These are phyloP conservation scores for Lepidotrigona ventralis DNA, from an alignment of 1,140 invertebrate species.

Conservation along the genomic window DNA sequence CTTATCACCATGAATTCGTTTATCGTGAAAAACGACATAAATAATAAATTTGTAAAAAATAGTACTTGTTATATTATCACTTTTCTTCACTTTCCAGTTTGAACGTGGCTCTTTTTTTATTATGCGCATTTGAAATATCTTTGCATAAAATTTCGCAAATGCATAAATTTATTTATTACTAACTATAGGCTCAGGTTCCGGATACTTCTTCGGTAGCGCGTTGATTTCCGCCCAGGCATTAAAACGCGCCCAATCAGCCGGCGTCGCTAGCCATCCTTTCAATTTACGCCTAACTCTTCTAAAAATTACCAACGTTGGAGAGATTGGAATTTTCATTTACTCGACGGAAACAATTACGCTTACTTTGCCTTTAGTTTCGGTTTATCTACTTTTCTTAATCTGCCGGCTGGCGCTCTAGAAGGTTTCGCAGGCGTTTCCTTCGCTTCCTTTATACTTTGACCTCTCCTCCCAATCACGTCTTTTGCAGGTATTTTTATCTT, in stretches of 20 bases:
- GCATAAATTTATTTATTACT: constrained; percentile 25
- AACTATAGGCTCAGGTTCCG: constrained; percentile 56
- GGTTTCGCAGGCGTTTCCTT: not conserved
- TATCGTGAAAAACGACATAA: no score
- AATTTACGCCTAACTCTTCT: constrained; percentile 9
- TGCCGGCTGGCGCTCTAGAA: not conserved
- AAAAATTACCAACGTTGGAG: not conserved
- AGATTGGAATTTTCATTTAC: not conserved
- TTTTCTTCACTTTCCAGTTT: no score
- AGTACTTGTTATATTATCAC: no score
- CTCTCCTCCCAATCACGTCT: not conserved
- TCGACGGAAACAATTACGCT: not conserved
- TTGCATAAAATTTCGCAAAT: not conserved
- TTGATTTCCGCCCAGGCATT: constrained; percentile 63
- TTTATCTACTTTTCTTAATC: not conserved
- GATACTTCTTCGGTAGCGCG: constrained; percentile 57
- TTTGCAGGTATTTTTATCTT: not conserved
- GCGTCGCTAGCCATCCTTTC: constrained; percentile 63
- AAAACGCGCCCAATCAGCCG: constrained; percentile 66
- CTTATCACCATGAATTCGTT: no score
- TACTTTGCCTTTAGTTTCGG: constrained; percentile 2
- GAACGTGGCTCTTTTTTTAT: no score
- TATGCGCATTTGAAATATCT: no score
- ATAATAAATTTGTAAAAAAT: no score
- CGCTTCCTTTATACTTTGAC: not conserved